Evolutionary conservation across 2,113 vertebrate species (phyloP).

Genomic region (Ciconia stormi): DNA sequence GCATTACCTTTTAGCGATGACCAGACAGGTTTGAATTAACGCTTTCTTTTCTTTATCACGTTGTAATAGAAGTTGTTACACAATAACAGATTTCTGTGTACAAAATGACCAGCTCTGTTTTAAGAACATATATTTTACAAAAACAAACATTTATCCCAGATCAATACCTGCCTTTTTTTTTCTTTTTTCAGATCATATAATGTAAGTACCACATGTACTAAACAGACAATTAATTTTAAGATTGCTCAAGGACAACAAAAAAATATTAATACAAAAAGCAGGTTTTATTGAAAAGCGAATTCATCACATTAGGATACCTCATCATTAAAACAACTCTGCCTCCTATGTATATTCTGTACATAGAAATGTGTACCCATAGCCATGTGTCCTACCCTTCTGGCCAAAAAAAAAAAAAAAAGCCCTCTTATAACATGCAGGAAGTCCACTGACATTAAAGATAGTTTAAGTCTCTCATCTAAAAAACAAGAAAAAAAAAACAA

Average conservation of each 20-base stretch:
- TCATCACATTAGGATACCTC: neutral
- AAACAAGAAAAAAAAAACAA: neutral
- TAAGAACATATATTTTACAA: constrained; percentile 12
- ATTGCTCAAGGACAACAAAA: neutral
- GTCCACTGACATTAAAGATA: accelerated
- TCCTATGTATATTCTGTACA: neutral
- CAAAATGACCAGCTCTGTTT: neutral
- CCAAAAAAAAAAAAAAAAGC: neutral
- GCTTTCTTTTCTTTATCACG: constrained; percentile 35
- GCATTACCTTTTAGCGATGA: constrained; percentile 45
- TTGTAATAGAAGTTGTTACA: constrained; percentile 15
- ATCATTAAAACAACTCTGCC: neutral
- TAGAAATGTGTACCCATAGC: neutral
- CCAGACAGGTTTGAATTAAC: constrained; percentile 38
- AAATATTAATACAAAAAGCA: neutral
- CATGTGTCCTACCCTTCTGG: neutral
- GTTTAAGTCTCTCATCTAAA: neutral
- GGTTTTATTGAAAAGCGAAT: neutral
- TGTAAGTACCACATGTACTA: neutral
- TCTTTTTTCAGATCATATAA: neutral
- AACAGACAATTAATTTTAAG: constrained; percentile 18
- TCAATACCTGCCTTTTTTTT: neutral
- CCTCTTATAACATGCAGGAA: neutral
- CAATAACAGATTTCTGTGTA: neutral
- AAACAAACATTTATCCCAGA: neutral